Evolutionary conservation across 64 coral and sea anemone species (phyloP).

Genomic region (Actinia equina): DNA sequence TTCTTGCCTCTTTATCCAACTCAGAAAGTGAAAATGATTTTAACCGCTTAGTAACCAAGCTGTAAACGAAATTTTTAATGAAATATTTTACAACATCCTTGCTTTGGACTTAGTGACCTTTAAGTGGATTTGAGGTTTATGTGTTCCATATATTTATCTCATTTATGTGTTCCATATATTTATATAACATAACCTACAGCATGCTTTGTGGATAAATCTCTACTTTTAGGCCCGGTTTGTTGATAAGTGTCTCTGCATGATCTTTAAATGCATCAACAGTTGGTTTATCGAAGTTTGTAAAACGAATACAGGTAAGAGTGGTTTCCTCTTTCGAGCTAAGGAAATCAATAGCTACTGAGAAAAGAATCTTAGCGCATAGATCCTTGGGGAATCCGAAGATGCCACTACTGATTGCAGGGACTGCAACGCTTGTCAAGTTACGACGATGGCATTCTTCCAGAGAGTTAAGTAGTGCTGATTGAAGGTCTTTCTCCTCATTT

Average conservation of each 20-base stretch:
- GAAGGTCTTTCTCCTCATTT: slow-evolving; percentile 50
- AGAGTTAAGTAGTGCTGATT: slow-evolving; percentile 49
- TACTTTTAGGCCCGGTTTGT: slow-evolving; percentile 52
- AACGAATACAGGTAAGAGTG: slow-evolving; percentile 59
- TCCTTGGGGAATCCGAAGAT: slow-evolving; percentile 90
- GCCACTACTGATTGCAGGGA: slow-evolving; percentile 88
- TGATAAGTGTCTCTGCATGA: slow-evolving; percentile 22
- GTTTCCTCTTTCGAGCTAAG: slow-evolving; percentile 39
- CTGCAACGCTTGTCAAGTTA: slow-evolving; percentile 46
- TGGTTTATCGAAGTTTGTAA: slow-evolving; percentile 85
- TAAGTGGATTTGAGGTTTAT: too few relatives aligned
- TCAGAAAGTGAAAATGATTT: too few relatives aligned
- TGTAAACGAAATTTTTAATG: too few relatives aligned
- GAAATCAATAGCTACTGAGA: slow-evolving; percentile 59
- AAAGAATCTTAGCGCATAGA: slow-evolving; percentile 67
- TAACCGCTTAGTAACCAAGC: too few relatives aligned
- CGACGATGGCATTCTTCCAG: slow-evolving; percentile 46
- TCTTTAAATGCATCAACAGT: slow-evolving; percentile 62
- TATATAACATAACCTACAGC: not conserved
- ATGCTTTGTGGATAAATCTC: not conserved
- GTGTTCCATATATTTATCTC: too few relatives aligned
- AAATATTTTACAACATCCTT: too few relatives aligned
- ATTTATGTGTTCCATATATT: too few relatives aligned
- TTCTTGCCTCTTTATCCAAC: too few relatives aligned
- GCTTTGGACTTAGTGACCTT: too few relatives aligned